Percentiles rank a stretch among this genome's conserved stretches.
Evolutionary conservation across 1,140 invertebrate genomes (phyloP).

Genomic region (Hormaphis cornu): DNA sequence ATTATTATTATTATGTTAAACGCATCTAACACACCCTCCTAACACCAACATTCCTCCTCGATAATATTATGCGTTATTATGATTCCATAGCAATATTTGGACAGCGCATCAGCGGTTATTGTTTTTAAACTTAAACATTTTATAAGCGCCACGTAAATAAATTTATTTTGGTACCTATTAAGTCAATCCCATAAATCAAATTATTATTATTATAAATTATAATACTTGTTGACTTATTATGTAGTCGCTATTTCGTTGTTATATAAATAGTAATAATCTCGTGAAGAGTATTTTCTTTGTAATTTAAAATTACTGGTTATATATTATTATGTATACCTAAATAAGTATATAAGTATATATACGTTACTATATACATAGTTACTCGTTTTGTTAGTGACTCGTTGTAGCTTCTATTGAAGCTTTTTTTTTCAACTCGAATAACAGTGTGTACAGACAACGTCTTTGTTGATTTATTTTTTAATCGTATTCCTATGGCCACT

Average conservation of each 20-base stretch:
- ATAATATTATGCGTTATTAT: slow-evolving; percentile 1
- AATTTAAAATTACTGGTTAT: no score
- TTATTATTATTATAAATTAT: slow-evolving; percentile 21
- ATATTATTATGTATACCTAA: no score
- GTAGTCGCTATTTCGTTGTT: slow-evolving; percentile 30
- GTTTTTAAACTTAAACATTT: slow-evolving; percentile 3
- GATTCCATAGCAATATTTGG: slow-evolving; percentile 5
- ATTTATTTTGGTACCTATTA: slow-evolving; percentile 30
- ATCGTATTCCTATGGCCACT: background rate
- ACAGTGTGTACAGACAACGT: slow-evolving; percentile 12
- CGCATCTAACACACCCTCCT: slow-evolving; percentile 4
- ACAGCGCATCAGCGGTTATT: slow-evolving; percentile 1
- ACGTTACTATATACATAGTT: slow-evolving; percentile 31
- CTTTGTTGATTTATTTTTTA: slow-evolving; percentile 3
- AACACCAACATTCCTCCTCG: slow-evolving; percentile 29
- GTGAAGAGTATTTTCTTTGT: slow-evolving; percentile 9
- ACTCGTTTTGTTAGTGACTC: slow-evolving; percentile 31
- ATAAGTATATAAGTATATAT: no score
- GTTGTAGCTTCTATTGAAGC: slow-evolving; percentile 32
- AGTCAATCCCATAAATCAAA: slow-evolving; percentile 13
- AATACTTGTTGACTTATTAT: slow-evolving; percentile 29
- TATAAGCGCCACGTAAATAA: background rate
- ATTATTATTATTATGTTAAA: slow-evolving; percentile 22
- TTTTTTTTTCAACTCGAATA: slow-evolving; percentile 18
- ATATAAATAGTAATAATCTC: slow-evolving; percentile 18